Evolutionary conservation across 1,140 invertebrate genomes (phyloP).

Genomic region (Bombus difficillimus): DNA sequence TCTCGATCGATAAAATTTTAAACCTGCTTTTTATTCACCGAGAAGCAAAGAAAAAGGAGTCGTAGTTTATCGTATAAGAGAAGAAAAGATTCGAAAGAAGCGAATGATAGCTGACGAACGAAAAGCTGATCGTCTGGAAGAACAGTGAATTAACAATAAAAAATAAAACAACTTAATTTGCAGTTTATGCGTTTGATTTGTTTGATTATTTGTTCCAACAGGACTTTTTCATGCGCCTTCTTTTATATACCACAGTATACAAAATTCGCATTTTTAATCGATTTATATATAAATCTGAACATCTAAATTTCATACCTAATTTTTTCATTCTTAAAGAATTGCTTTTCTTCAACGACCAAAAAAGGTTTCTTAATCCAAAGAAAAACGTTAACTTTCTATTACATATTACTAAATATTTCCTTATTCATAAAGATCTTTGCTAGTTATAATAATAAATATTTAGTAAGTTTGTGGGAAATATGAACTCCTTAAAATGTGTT

Average conservation of each 20-base stretch:
- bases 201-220: too few species aligned
- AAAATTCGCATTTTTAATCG: too few species aligned
- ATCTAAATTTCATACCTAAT: background rate
- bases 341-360: too few species aligned
- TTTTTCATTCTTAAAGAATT: background rate
- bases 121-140: too few species aligned
- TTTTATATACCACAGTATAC: background rate
- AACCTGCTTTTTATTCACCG: too few species aligned
- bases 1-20: background rate
- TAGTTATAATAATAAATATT: too few species aligned
- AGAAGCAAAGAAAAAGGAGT: background rate
- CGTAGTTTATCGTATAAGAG: background rate
- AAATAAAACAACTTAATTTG: background rate
- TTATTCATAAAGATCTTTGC: background rate
- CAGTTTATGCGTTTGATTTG: background rate
- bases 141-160: too few species aligned
- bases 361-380: background rate
- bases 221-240: accelerated
- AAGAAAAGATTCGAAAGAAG: background rate
- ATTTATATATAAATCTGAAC: too few species aligned
- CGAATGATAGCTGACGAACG: too few species aligned
- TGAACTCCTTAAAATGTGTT: background rate
- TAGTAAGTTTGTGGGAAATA: too few species aligned
- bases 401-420: background rate
- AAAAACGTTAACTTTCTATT: background rate